Conservation (phyloP, 2,888 invertebrate genomes). For the Netelia melanura region DNA sequence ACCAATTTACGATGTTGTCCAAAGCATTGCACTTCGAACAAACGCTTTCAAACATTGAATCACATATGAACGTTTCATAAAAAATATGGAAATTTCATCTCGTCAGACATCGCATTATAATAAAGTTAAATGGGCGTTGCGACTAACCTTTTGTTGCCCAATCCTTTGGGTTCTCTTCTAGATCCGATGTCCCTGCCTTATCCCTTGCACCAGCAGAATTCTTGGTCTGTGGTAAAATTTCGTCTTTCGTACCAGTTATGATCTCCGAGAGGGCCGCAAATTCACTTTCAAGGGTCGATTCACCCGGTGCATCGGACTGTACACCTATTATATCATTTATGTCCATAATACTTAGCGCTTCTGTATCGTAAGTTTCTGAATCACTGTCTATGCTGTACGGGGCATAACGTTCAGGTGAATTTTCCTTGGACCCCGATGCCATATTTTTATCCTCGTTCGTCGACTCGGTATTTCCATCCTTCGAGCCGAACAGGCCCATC, state of each 20-base stretch:
- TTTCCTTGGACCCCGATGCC: conserved; percentile 64
- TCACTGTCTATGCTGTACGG: conserved; percentile 79
- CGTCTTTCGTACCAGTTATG: conserved; percentile 76
- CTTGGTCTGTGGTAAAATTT: conserved; percentile 31
- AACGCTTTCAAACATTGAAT: too few species aligned
- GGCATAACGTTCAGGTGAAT: conserved; percentile 72
- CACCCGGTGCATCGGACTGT: conserved; percentile 75
- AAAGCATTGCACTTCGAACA: too few species aligned
- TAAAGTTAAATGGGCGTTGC: too few species aligned
- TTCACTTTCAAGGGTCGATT: conserved; percentile 81
- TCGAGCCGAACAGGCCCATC: conserved; percentile 81
- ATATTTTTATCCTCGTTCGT: conserved; percentile 41
- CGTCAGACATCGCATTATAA: too few species aligned
- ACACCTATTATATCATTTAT: conserved; percentile 80
- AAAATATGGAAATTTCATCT: neutral
- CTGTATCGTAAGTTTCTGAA: conserved; percentile 78
- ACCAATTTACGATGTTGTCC: neutral
- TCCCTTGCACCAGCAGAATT: neutral
- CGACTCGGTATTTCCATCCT: conserved; percentile 71
- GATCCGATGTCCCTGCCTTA: neutral
- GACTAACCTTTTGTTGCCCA: conserved; percentile 20
- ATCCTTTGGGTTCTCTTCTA: conserved; percentile 19
- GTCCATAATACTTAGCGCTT: conserved; percentile 80
- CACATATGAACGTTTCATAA: too few species aligned
- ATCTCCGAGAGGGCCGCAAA: conserved; percentile 82